Percentiles rank a stretch among this genome's conserved stretches.
phyloP scores from a whole-genome alignment of 1,140 invertebrate species.

The Heliconius himera region DNA sequence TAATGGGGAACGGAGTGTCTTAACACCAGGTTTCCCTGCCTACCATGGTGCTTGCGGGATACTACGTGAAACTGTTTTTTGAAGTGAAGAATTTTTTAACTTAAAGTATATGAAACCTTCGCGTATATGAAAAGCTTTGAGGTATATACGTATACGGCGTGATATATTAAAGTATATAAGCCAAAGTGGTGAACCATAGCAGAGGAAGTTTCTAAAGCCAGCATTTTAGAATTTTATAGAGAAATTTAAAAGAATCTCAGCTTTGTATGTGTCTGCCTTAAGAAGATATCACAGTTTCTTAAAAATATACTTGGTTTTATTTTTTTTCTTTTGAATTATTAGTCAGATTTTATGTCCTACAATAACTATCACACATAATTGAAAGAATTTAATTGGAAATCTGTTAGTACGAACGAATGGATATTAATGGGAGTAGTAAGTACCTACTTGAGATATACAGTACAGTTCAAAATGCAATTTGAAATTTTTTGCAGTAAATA shows the following conservation, averaged over 20 bases:
- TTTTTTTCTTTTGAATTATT: not conserved
- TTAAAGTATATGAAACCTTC: not conserved
- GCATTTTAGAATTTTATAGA: constrained; percentile 1
- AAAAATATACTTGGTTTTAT: not conserved
- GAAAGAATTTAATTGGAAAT: not conserved
- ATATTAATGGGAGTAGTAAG: not conserved
- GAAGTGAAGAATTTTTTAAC: not conserved
- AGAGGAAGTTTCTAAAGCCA: not conserved
- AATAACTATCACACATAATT: not conserved
- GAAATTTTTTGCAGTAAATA: not conserved
- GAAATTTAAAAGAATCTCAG: constrained; percentile 6
- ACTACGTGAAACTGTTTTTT: too few relatives aligned
- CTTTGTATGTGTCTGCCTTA: not conserved
- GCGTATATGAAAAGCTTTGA: not conserved
- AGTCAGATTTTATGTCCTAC: not conserved
- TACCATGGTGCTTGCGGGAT: too few relatives aligned
- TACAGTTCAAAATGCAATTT: not conserved
- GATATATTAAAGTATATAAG: constrained; percentile 6
- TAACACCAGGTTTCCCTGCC: too few relatives aligned
- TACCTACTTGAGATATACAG: not conserved
- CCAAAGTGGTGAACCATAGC: constrained; percentile 8
- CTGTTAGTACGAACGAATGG: not conserved
- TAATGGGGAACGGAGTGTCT: too few relatives aligned
- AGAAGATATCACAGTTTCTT: not conserved
- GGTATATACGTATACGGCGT: not conserved